Conservation (phyloP, 2,797 vertebrate genomes). For the Onychomys torridus region DNA sequence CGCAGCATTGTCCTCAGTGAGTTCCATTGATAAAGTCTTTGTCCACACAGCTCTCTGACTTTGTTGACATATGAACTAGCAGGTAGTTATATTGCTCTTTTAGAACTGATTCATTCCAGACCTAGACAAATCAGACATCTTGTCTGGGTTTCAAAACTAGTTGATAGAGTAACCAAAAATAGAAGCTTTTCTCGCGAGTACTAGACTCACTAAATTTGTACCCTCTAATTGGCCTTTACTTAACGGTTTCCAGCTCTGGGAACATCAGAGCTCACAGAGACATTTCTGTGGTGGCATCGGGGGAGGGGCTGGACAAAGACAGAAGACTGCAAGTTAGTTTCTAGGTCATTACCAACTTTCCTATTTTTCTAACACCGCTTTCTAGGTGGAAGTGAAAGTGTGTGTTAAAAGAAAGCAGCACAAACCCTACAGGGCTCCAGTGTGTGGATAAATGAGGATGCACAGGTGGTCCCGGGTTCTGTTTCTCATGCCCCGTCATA, state of each 20-base stretch:
- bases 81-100: constrained; percentile 50
- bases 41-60: not conserved
- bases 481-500: constrained; percentile 38
- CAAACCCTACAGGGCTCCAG: not conserved
- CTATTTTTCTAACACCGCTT: not conserved
- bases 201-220: constrained; percentile 4
- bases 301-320: not conserved
- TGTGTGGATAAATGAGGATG: not conserved
- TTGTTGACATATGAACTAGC: constrained; percentile 24
- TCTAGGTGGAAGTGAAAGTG: constrained; percentile 46
- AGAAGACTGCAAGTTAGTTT: constrained; percentile 14
- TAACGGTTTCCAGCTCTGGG: not conserved
- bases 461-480: not conserved
- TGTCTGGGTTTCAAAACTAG: constrained; percentile 46
- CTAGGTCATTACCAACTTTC: constrained; percentile 61
- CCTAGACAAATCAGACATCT: constrained; percentile 46
- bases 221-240: not conserved
- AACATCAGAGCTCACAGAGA: not conserved
- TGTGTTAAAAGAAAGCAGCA: constrained; percentile 63
- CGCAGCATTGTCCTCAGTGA: not conserved
- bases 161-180: constrained; percentile 37
- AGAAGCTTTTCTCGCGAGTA: constrained; percentile 26
- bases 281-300: not conserved
- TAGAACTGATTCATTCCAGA: constrained; percentile 54
- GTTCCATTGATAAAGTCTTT: constrained; percentile 13